A percentile compares a stretch with the other conserved stretches of the same genome.
Conservation (phyloP, 2,797 vertebrate species). For the Eidolon dupreanum region DNA sequence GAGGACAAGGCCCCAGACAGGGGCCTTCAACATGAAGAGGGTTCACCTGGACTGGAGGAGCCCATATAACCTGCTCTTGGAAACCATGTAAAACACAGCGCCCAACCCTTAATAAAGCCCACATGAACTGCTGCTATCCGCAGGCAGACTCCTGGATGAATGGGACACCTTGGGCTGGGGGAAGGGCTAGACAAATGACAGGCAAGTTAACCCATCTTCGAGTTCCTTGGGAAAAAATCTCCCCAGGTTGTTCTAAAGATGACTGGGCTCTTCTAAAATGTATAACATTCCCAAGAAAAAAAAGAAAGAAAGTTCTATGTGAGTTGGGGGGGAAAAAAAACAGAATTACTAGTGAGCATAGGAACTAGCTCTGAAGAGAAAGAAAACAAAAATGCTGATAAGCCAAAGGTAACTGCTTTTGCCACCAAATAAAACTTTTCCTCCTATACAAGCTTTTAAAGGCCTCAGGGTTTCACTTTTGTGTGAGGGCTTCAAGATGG, state of each 20-base stretch:
- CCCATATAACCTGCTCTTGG: not conserved
- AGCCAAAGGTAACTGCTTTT: not conserved
- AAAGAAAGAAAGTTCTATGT: not conserved
- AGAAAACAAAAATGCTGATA: not conserved
- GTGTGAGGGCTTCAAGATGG: not conserved
- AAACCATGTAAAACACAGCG: not conserved
- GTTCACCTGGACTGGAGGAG: not conserved
- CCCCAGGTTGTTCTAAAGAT: not conserved
- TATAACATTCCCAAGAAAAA: not conserved
- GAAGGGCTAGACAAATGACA: not conserved
- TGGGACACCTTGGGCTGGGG: not conserved
- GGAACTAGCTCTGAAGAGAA: not conserved
- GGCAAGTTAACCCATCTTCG: not conserved
- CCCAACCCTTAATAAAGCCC: too few relatives aligned
- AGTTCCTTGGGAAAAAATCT: not conserved
- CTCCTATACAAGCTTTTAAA: not conserved
- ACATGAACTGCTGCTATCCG: not conserved
- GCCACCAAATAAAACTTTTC: not conserved
- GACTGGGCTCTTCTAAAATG: not conserved
- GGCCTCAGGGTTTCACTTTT: not conserved
- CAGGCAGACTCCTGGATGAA: too few relatives aligned
- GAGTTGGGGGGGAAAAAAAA: not conserved
- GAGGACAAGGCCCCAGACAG: conserved; percentile 78
- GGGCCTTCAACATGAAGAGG: conserved; percentile 78
- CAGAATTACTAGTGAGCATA: not conserved